Conservation (phyloP, 2,113 vertebrate species). For the Pituophis catenifer region DNA sequence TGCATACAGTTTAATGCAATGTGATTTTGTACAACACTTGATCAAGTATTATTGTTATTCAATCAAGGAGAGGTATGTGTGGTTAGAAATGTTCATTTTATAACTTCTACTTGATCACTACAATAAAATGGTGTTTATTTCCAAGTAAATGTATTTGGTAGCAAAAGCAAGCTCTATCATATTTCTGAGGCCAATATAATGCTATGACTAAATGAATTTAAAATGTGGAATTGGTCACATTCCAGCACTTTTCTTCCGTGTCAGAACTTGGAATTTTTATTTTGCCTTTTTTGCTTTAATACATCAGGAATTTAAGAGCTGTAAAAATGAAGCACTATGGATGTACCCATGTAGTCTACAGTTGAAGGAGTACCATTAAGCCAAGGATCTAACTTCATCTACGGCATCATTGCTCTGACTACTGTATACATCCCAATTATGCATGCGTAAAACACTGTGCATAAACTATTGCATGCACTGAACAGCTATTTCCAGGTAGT, state of each 20-base stretch:
- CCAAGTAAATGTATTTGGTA: neutral
- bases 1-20: neutral
- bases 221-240: neutral
- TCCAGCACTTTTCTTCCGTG: neutral
- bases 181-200: neutral
- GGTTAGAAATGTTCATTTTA: neutral
- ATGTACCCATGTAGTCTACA: neutral
- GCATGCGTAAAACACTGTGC: neutral
- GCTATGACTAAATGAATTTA: neutral
- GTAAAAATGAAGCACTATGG: neutral
- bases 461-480: neutral
- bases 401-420: neutral
- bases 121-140: neutral
- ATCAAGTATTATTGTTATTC: neutral
- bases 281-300: neutral
- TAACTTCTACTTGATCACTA: neutral
- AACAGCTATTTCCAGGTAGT: neutral
- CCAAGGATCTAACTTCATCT: neutral
- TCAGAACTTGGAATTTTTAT: neutral
- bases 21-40: neutral
- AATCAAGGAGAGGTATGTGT: neutral
- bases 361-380: neutral
- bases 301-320: neutral
- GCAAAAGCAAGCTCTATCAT: neutral
- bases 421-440: neutral